Evolutionary conservation across 2,797 vertebrate genomes (phyloP).

Genomic region (Tenualosa ilisha): DNA sequence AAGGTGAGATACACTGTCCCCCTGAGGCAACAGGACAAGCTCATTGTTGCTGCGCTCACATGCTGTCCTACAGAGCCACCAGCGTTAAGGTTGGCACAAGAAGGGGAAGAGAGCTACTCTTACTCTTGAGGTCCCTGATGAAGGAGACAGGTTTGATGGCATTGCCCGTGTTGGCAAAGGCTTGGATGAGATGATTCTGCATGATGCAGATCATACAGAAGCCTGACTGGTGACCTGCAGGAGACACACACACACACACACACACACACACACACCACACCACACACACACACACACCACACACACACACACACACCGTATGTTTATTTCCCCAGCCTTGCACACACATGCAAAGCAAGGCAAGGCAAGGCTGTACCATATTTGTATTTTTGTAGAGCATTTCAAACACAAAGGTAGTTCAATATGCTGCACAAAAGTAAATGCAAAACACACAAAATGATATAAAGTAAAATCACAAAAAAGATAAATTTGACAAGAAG

Average conservation of each 20-base stretch:
- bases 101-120: slow-evolving; percentile 58
- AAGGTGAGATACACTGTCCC: neutral
- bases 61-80: neutral
- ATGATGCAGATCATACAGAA: slow-evolving; percentile 98
- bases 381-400: no score
- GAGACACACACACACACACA: slow-evolving; percentile 28
- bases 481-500: no score
- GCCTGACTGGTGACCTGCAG: slow-evolving; percentile 86
- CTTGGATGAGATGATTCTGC: slow-evolving; percentile 94
- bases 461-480: no score
- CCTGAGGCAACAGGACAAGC: neutral
- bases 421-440: no score
- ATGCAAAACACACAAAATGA: no score
- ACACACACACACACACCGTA: no score
- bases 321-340: neutral
- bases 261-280: neutral
- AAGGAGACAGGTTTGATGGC: slow-evolving; percentile 93
- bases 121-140: slow-evolving; percentile 95
- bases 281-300: neutral
- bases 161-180: slow-evolving; percentile 93
- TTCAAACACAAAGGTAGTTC: no score
- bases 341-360: neutral
- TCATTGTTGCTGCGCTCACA: neutral
- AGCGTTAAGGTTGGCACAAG: neutral
- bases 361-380: neutral